These are phyloP conservation scores for Penelope pileata DNA, from an alignment of 2,113 vertebrate species.

Conservation along the genomic window DNA sequence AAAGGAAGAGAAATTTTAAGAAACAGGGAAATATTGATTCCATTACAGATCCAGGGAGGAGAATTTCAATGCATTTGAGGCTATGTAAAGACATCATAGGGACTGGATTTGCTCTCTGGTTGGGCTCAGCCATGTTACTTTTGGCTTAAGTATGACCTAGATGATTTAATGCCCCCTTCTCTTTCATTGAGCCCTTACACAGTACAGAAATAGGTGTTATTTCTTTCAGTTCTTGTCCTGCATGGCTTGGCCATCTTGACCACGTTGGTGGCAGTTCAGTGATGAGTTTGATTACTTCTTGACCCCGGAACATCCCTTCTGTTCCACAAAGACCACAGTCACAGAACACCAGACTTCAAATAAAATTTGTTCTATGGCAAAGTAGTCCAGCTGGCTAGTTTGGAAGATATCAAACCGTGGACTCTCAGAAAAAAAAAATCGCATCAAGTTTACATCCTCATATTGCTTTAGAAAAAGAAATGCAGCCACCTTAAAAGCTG, in stretches of 20 bases:
- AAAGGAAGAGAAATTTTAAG: not conserved
- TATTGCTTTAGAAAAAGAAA: not conserved
- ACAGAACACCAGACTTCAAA: not conserved
- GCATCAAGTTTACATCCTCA: not conserved
- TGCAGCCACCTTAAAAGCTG: not conserved
- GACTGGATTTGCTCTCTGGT: not conserved
- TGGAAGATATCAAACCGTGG: not conserved
- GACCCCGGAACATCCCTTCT: not conserved
- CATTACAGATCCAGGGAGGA: not conserved
- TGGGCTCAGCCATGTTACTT: not conserved
- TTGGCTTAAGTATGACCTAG: not conserved
- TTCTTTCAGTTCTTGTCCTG: not conserved
- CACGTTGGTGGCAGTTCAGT: not conserved
- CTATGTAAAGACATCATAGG: not conserved
- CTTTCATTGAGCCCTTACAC: not conserved
- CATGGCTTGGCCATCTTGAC: not conserved
- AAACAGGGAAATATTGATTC: not conserved
- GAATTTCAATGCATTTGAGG: not conserved
- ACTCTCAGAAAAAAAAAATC: not conserved
- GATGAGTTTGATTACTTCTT: not conserved
- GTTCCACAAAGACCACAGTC: not conserved
- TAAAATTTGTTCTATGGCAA: not conserved
- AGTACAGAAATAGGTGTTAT: not conserved
- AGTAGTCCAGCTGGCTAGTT: not conserved
- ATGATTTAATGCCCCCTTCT: not conserved